Conservation (phyloP, 1,140 invertebrate species). For the Cydia fagiglandana region DNA sequence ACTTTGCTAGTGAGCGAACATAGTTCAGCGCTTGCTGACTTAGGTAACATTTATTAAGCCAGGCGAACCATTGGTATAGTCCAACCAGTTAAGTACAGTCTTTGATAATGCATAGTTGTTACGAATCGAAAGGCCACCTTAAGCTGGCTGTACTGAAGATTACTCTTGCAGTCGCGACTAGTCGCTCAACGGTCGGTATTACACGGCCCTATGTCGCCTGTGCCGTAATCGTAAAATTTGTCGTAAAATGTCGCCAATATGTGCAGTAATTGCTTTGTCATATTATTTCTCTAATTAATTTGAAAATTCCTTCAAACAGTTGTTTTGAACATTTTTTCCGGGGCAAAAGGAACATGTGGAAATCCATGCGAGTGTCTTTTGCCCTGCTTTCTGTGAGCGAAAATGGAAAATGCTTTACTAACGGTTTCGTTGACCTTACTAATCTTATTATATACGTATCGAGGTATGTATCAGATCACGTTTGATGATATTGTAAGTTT, state of each 20-base stretch:
- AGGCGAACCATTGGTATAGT: background rate
- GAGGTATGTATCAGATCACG: too few species aligned
- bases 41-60: background rate
- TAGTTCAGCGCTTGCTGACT: background rate
- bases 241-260: background rate
- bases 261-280: background rate
- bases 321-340: background rate
- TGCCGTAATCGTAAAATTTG: background rate
- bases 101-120: background rate
- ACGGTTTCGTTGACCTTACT: too few species aligned
- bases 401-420: too few species aligned
- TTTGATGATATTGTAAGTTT: too few species aligned
- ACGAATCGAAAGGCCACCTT: background rate
- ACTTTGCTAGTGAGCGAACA: slow-evolving; percentile 6
- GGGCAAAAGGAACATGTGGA: too few species aligned
- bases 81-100: background rate
- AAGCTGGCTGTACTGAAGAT: too few species aligned
- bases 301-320: background rate
- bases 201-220: background rate
- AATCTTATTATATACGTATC: too few species aligned
- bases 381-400: too few species aligned
- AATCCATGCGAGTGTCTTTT: too few species aligned
- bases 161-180: too few species aligned
- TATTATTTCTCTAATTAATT: background rate
- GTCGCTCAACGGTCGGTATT: background rate